Evolutionary conservation across 64 coral and sea anemone species (phyloP), one percentile per base, ranked within the genome.

Genomic region (Stylophora pistillata): DNA sequence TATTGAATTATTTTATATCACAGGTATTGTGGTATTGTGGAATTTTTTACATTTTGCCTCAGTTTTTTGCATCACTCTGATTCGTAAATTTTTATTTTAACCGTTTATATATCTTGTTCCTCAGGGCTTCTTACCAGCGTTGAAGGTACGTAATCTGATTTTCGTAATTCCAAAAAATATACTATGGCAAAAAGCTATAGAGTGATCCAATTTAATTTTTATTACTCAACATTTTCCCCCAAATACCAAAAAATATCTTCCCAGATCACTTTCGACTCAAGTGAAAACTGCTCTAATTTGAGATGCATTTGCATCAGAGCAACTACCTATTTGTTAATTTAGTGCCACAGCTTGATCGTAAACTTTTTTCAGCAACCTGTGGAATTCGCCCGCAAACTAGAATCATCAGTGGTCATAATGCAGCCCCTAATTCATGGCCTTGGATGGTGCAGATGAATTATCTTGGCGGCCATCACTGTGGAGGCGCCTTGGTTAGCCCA

Each of bases 401-500:
- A 78, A 95, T 95, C 58, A 91, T 95, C 59, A 95, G 84, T 34
- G 93, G 93, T 16, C 65, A 82, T 6, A 65, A 95, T 30, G 93
- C 93, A 0, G 52, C 87, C 21, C 93, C 93, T 16, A 78, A 95
- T 72, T 91, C 93, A 30, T 95, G 93, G 93, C 93, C 89, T 30
- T 95, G 93, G 93, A 95, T 95, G 93, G 93, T 91, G 9, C 93
- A 95, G 72, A 95, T 95, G 23, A 79, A 86, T 23, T 88, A 95
- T 71, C 41, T 87, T 2, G 73, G 81, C 47, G 83, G 93, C 1
- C 93, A 95, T 30, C 85, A 91, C 13, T 95, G 93, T 78, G 93
- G 93, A 74, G 93, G 93, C 3, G 74, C 93, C 0, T 59, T 95
- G 27, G 93, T 95, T 30, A 83, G 85, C 53, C 89, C 93, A 18